phyloP scores from a whole-genome alignment of 2,113 vertebrate genomes.

The Nematolebias whitei region DNA sequence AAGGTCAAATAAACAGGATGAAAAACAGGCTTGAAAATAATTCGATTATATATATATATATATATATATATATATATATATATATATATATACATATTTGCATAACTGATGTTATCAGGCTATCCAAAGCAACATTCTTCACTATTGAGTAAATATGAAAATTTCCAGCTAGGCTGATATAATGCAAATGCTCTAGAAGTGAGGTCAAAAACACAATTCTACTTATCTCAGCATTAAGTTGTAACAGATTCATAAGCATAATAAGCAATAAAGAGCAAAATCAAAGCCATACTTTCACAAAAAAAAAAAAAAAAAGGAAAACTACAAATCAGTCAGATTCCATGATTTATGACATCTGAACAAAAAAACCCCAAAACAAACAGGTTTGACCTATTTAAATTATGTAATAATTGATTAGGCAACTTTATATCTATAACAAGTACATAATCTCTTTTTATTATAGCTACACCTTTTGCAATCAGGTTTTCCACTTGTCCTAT shows the following conservation, averaged over 20 bases:
- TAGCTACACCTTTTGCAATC: background rate
- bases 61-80: too few species aligned
- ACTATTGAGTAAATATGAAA: constrained; percentile 9
- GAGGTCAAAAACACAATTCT: background rate
- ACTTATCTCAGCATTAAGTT: background rate
- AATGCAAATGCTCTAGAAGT: constrained; percentile 2
- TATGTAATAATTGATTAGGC: too few species aligned
- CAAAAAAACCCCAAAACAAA: too few species aligned
- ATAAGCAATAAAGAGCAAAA: constrained; percentile 10
- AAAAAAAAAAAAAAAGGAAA: background rate
- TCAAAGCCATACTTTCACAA: background rate
- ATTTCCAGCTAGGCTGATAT: background rate
- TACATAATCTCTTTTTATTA: background rate
- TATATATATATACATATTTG: too few species aligned
- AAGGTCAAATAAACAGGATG: background rate
- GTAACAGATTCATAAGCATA: background rate
- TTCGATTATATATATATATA: too few species aligned
- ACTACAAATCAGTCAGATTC: background rate
- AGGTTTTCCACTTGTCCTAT: too few species aligned
- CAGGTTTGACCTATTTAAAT: too few species aligned
- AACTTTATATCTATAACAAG: too few species aligned
- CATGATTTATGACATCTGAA: background rate
- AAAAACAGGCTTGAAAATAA: too few species aligned
- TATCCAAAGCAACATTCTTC: constrained; percentile 1
- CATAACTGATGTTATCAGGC: too few species aligned